Conservation (phyloP, 2,888 invertebrate species). For the Tipula helvola region DNA sequence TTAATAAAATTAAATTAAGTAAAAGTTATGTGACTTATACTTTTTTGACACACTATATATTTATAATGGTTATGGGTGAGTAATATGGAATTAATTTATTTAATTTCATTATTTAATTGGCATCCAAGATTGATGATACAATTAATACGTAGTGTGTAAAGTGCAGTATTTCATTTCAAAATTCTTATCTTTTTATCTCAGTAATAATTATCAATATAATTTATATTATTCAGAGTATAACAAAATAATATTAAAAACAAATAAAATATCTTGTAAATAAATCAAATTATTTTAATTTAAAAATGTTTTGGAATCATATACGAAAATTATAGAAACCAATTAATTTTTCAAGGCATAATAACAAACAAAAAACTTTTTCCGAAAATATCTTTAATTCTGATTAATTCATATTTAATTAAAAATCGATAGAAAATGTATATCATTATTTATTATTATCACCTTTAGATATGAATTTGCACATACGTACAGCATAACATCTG, state of each 20-base stretch:
- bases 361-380: background rate
- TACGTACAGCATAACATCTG: background rate
- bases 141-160: background rate
- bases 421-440: background rate
- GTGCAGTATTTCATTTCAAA: background rate
- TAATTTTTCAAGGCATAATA: background rate
- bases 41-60: background rate
- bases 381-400: constrained; percentile 1
- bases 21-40: too few species aligned
- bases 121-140: background rate
- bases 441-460: background rate
- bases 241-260: background rate
- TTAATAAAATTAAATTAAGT: too few species aligned
- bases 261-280: background rate
- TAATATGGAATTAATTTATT: background rate
- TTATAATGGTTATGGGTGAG: background rate
- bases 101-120: background rate
- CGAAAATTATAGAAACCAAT: background rate
- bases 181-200: background rate
- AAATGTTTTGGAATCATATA: background rate
- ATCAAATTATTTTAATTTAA: background rate
- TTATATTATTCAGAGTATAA: background rate
- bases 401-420: constrained; percentile 4
- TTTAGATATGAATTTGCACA: background rate
- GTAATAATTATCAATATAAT: background rate